Conservation (phyloP, 1,140 invertebrate genomes). For the Colletes gigas region DNA sequence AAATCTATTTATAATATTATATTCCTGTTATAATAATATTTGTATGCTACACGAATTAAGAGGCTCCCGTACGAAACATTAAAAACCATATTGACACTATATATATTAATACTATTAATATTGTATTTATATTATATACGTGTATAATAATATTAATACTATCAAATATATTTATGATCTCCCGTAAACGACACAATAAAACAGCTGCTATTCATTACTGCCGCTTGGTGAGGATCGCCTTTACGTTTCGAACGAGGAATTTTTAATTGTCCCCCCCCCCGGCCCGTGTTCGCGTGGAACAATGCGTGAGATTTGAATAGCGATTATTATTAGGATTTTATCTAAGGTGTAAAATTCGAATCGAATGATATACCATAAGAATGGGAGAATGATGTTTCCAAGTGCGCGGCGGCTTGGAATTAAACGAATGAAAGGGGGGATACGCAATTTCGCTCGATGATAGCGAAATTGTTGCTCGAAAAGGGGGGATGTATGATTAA, state of each 20-base stretch:
- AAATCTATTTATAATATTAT: conserved; percentile 51
- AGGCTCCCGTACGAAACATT: conserved; percentile 41
- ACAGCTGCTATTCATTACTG: conserved; percentile 20
- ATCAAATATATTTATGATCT: conserved; percentile 38
- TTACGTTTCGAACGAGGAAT: conserved; percentile 23
- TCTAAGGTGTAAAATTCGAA: not conserved
- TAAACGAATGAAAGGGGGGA: not conserved
- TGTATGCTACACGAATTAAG: conserved; percentile 39
- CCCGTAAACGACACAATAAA: conserved; percentile 8
- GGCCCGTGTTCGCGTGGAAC: too few relatives aligned
- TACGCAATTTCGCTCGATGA: not conserved
- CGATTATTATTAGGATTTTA: not conserved
- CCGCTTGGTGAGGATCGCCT: conserved; percentile 35
- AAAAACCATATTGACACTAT: conserved; percentile 30
- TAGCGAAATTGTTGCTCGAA: conserved; percentile 25
- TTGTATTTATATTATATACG: conserved; percentile 50
- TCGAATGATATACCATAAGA: not conserved
- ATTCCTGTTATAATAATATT: conserved; percentile 46
- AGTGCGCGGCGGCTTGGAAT: conserved; percentile 3
- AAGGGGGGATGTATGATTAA: conserved; percentile 9
- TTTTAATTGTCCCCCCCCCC: too few relatives aligned
- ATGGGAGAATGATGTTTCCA: conserved; percentile 4
- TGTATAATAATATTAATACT: conserved; percentile 49
- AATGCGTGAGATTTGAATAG: not conserved
- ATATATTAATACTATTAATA: conserved; percentile 49